phyloP scores from a whole-genome alignment of 2,888 invertebrate genomes.

The Volucella inflata region DNA sequence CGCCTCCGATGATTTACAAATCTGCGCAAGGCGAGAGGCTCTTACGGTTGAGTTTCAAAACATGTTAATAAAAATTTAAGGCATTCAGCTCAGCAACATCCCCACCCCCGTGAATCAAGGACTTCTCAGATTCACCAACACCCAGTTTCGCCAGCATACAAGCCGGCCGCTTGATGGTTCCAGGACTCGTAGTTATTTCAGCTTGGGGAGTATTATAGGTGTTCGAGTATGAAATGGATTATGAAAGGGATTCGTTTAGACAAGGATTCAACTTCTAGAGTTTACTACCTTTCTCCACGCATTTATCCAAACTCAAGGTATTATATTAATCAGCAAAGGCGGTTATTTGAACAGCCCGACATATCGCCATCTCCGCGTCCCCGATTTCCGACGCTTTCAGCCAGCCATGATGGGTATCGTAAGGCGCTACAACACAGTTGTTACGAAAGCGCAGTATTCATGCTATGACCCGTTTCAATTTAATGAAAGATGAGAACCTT shows the following conservation, averaged over 20 bases:
- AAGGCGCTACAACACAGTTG: slow-evolving; percentile 12
- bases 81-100: no score
- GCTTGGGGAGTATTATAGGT: slow-evolving; percentile 22
- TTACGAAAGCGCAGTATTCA: slow-evolving; percentile 36
- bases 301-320: neutral
- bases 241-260: neutral
- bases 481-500: slow-evolving; percentile 25
- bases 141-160: no score
- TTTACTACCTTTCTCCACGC: neutral
- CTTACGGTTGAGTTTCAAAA: no score
- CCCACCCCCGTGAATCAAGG: no score
- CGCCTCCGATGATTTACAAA: no score
- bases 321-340: slow-evolving; percentile 32
- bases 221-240: neutral
- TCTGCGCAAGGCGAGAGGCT: no score
- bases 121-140: no score
- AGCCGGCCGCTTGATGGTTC: no score
- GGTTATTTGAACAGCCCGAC: slow-evolving; percentile 32
- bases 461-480: slow-evolving; percentile 17
- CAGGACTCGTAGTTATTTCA: no score
- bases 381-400: slow-evolving; percentile 8
- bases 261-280: neutral
- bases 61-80: no score
- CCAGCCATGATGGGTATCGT: neutral
- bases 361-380: slow-evolving; percentile 25